Evolutionary conservation across 2,888 invertebrate genomes (phyloP).

Genomic region (Sialis fuliginosa): DNA sequence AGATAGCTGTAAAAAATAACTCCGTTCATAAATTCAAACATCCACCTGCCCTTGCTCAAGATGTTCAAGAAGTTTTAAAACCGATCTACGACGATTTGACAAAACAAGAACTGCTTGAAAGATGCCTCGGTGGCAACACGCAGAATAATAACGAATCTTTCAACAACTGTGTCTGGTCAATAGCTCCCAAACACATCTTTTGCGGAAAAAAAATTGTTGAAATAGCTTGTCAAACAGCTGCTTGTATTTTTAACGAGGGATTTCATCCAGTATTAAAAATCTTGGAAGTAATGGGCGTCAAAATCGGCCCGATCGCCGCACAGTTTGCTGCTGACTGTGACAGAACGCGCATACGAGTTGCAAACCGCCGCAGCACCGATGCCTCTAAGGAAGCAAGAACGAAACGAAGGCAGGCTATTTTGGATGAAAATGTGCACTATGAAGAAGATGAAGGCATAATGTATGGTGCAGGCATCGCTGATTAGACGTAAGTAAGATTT

Average conservation of each 20-base stretch:
- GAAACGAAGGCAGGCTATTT: not conserved
- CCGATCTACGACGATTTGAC: constrained; percentile 2
- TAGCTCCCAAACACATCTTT: constrained; percentile 9
- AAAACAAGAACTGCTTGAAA: constrained; percentile 6
- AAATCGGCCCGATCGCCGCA: constrained; percentile 5
- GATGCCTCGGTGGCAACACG: constrained; percentile 10
- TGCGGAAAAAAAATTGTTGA: constrained; percentile 10
- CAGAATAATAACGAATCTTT: constrained; percentile 12
- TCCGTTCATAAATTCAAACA: not conserved
- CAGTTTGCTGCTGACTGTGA: not conserved
- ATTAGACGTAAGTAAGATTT: too few relatives aligned
- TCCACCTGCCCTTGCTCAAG: constrained; percentile 4
- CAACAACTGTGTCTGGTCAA: constrained; percentile 8
- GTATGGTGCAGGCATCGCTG: too few relatives aligned
- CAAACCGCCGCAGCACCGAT: constrained; percentile 6
- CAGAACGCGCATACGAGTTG: constrained; percentile 6
- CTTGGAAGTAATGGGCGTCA: constrained; percentile 2
- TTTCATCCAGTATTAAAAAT: constrained; percentile 6
- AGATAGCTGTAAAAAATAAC: constrained; percentile 1
- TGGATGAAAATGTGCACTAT: constrained; percentile 1
- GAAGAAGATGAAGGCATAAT: constrained; percentile 7
- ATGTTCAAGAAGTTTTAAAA: constrained; percentile 8
- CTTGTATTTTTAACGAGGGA: constrained; percentile 5
- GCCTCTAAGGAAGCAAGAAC: constrained; percentile 8
- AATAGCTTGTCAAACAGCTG: constrained; percentile 9